Conservation (phyloP, 2,797 vertebrate species). For the Phoebastria nigripes region DNA sequence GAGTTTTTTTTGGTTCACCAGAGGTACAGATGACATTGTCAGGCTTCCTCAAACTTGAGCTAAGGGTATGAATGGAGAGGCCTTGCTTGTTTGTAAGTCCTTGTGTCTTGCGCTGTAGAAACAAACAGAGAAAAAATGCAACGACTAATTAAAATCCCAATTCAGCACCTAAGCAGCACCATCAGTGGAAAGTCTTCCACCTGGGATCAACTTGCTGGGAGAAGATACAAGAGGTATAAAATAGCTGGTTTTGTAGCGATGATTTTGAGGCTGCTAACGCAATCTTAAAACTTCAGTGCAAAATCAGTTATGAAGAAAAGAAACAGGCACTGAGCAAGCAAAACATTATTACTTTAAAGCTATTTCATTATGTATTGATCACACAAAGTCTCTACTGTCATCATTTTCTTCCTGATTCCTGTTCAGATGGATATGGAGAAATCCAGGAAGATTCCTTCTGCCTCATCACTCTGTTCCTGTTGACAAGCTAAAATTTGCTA, state of each 20-base stretch:
- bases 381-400: not conserved
- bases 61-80: not conserved
- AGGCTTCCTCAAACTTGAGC: not conserved
- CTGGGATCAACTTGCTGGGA: not conserved
- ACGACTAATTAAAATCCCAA: not conserved
- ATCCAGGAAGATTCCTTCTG: not conserved
- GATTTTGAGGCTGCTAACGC: not conserved
- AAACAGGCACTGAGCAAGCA: not conserved
- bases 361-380: not conserved
- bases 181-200: not conserved
- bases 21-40: not conserved
- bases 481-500: not conserved
- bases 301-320: conserved; percentile 7
- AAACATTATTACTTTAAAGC: not conserved
- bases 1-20: not conserved
- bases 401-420: not conserved
- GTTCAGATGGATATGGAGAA: not conserved
- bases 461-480: not conserved
- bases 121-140: not conserved
- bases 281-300: not conserved
- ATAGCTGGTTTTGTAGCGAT: not conserved
- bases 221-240: not conserved
- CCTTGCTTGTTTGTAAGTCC: not conserved
- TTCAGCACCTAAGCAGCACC: not conserved
- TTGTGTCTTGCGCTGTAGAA: not conserved